Percentiles rank a stretch among this genome's conserved stretches.
These are phyloP conservation scores for Thunnus thynnus DNA, from an alignment of 2,113 vertebrate species.

Conservation along the genomic window DNA sequence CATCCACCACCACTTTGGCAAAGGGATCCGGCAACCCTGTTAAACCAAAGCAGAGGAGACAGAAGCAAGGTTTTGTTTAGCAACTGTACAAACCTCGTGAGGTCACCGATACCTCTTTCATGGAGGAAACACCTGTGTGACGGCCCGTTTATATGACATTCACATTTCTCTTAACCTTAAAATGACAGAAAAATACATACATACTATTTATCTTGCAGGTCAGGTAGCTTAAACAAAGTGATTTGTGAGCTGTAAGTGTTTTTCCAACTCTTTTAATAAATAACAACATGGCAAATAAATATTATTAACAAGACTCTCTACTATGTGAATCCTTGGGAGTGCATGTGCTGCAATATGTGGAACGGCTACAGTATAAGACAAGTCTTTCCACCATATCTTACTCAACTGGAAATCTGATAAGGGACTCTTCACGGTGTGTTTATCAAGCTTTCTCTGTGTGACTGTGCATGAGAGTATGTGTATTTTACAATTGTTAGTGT, in stretches of 20 bases:
- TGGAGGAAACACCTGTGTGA: background rate
- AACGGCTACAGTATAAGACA: background rate
- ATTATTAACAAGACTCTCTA: background rate
- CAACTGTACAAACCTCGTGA: conserved; percentile 4
- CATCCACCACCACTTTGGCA: conserved; percentile 99
- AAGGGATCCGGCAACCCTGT: conserved; percentile 98
- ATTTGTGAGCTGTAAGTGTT: background rate
- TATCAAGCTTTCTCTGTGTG: background rate
- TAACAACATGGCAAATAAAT: background rate
- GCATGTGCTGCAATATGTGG: background rate
- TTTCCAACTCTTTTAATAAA: background rate
- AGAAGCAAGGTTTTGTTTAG: background rate
- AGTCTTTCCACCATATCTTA: background rate
- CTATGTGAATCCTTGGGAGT: background rate
- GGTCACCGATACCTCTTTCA: background rate
- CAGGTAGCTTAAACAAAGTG: background rate
- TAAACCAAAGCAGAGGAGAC: conserved; percentile 17
- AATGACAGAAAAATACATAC: no score
- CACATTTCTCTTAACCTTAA: no score
- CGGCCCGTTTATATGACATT: background rate
- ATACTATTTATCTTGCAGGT: background rate
- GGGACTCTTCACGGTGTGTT: background rate
- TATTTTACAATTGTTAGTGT: conserved; percentile 16
- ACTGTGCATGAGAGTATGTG: background rate
- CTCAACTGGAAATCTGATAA: conserved; percentile 30